Evolutionary conservation across 1,140 invertebrate species (phyloP).

Genomic region (Apis mellifera): Amel_HAv3.1 CM009933.2:3477501-3478000

Average conservation of each 20-base stretch:
- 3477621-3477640: conserved; percentile 48
- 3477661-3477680: conserved; percentile 65
- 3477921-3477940: conserved; percentile 60
- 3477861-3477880: conserved; percentile 74
- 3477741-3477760: conserved; percentile 82
- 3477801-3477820: conserved; percentile 71
- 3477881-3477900: conserved; percentile 65
- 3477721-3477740: conserved; percentile 82
- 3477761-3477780: conserved; percentile 77
- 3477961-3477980: conserved; percentile 42
- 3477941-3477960: conserved; percentile 35
- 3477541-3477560: neutral
- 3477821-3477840: conserved; percentile 72
- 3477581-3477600: conserved; percentile 55
- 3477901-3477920: conserved; percentile 61
- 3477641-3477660: conserved; percentile 50
- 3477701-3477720: conserved; percentile 77
- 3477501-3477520: conserved; percentile 13
- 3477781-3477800: conserved; percentile 68
- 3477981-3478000: conserved; percentile 62
- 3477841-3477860: conserved; percentile 73
- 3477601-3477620: conserved; percentile 53
- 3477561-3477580: conserved; percentile 23
- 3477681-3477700: conserved; percentile 76
- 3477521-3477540: neutral